Conservation (phyloP, 2,797 vertebrate species). For the Champsocephalus gunnari region DNA sequence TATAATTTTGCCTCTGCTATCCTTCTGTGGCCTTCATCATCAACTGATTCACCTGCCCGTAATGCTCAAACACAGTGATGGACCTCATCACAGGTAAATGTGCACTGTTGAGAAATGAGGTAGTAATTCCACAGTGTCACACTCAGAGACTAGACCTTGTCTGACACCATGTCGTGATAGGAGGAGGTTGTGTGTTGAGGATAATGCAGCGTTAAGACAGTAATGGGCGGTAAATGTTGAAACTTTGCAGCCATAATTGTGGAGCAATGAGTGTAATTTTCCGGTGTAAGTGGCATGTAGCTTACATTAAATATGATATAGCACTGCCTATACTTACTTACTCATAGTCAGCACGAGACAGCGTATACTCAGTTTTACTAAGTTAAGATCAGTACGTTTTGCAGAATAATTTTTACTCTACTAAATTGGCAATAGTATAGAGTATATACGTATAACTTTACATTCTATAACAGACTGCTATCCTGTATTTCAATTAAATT, state of each 20-base stretch:
- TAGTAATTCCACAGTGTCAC: conserved; percentile 42
- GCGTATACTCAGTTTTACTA: not conserved
- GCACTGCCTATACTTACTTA: conserved; percentile 6
- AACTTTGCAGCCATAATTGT: conserved; percentile 31
- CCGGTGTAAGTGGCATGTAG: conserved; percentile 20
- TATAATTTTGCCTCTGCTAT: conserved; percentile 27
- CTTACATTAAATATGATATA: conserved; percentile 33
- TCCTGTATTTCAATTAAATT: no score
- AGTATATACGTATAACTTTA: no score
- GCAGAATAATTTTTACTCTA: no score
- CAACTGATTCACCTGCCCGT: conserved; percentile 49
- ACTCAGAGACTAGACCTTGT: conserved; percentile 36
- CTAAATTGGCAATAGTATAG: no score
- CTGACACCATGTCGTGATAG: conserved; percentile 43
- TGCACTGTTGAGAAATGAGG: conserved; percentile 44
- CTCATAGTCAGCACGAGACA: not conserved
- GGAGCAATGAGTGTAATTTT: conserved; percentile 55
- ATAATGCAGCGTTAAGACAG: no score
- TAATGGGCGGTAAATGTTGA: no score
- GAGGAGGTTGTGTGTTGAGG: no score
- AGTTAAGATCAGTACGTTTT: no score
- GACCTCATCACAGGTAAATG: conserved; percentile 36
- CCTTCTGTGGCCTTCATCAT: conserved; percentile 49
- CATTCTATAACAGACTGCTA: no score
- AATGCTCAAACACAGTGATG: conserved; percentile 48